Percentiles rank a stretch among this genome's conserved stretches.
Conservation (phyloP, 2,113 vertebrate species). For the Phocoena phocoena region DNA sequence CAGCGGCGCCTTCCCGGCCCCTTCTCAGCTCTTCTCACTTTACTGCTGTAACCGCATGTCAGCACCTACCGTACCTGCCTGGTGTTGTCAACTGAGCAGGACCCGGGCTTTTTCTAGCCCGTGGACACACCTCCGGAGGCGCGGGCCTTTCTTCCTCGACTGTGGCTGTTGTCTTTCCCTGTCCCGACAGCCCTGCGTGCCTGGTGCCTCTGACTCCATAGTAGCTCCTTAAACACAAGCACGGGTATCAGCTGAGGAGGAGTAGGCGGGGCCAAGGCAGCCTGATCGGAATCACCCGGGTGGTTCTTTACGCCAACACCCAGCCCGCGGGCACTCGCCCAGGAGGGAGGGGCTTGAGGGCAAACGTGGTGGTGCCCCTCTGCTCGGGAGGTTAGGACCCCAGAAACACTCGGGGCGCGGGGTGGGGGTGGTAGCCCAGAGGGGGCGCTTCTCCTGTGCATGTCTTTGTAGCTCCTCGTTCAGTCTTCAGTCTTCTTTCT, state of each 20-base stretch:
- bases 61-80: accelerated
- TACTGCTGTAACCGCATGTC: accelerated
- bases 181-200: accelerated
- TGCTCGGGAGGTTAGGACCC: accelerated
- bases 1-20: neutral
- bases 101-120: neutral
- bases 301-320: accelerated
- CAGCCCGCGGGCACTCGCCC: accelerated
- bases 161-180: too few species aligned
- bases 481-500: neutral
- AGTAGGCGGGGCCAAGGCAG: accelerated
- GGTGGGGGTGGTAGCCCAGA: neutral
- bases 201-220: accelerated
- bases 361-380: accelerated
- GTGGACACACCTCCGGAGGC: too few species aligned
- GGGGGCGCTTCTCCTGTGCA: neutral
- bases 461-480: neutral
- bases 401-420: accelerated
- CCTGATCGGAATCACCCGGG: accelerated
- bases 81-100: neutral
- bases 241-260: neutral
- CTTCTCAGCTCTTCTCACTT: neutral
- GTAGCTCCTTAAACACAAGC: neutral
- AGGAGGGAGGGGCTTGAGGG: neutral
- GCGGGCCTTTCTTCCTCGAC: accelerated